A percentile compares a stretch with the other conserved stretches of the same genome.
Conservation (phyloP, 2,888 invertebrate genomes). For the Cenopis cana region DNA sequence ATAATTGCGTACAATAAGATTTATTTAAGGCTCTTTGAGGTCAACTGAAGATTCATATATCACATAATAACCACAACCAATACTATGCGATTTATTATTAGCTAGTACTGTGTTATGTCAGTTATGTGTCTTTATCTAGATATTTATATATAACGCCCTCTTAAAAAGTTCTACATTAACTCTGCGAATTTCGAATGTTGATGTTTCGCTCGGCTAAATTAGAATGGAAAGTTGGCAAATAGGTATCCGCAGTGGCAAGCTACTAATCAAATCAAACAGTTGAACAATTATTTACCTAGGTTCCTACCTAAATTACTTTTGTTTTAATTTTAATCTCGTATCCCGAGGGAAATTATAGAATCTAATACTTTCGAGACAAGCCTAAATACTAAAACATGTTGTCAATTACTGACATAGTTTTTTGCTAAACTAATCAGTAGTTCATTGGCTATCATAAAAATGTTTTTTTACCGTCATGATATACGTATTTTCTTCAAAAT, state of each 20-base stretch:
- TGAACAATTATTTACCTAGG: slow-evolving; percentile 11
- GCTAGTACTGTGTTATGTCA: too few species aligned
- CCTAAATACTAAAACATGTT: not conserved
- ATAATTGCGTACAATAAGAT: too few species aligned
- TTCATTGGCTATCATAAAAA: too few species aligned
- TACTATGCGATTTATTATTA: too few species aligned
- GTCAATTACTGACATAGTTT: too few species aligned
- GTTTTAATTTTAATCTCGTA: not conserved
- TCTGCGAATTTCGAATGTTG: slow-evolving; percentile 3
- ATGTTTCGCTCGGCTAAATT: not conserved
- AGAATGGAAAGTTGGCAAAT: slow-evolving; percentile 8
- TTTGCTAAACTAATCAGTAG: too few species aligned
- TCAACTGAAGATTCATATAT: too few species aligned
- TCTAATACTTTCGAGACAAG: not conserved
- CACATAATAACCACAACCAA: too few species aligned
- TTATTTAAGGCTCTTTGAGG: too few species aligned
- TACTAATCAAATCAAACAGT: slow-evolving; percentile 9
- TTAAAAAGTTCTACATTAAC: slow-evolving; percentile 17
- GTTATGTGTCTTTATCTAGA: too few species aligned
- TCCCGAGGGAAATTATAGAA: slow-evolving; percentile 9
- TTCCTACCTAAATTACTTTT: not conserved
- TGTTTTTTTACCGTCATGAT: too few species aligned
- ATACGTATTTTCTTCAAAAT: too few species aligned
- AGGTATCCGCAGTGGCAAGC: not conserved
- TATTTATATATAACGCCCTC: not conserved